Percentiles rank a stretch among this genome's conserved stretches.
Evolutionary conservation across 2,797 vertebrate genomes (phyloP).

Genomic region (Orientallactaga sibirica): DNA sequence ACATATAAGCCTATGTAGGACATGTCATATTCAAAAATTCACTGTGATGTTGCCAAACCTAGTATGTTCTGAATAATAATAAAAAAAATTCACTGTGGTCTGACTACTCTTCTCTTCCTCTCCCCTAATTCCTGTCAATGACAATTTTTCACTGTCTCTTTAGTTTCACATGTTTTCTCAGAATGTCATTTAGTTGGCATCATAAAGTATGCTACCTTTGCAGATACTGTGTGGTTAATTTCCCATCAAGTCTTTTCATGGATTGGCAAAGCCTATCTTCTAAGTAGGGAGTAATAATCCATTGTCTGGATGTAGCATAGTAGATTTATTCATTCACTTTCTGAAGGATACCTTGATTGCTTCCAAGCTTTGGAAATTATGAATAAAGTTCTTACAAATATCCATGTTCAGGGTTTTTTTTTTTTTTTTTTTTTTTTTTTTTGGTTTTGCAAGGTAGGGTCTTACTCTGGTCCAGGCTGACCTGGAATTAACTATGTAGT

Average conservation of each 20-base stretch:
- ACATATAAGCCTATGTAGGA: too few relatives aligned
- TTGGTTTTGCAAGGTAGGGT: too few relatives aligned
- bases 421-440: too few relatives aligned
- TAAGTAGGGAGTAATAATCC: neutral
- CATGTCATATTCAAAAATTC: neutral
- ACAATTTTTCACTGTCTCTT: neutral
- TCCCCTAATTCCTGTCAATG: neutral
- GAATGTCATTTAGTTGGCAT: conserved; percentile 4
- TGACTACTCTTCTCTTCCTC: neutral
- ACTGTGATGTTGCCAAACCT: too few relatives aligned
- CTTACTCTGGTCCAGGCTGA: too few relatives aligned
- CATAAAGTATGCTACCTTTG: neutral
- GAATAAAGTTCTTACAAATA: neutral
- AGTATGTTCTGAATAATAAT: too few relatives aligned
- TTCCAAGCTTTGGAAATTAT: neutral
- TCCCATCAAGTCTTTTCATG: neutral
- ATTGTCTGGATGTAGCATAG: neutral
- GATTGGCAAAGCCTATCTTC: neutral
- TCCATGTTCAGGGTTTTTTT: neutral
- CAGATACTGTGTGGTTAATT: neutral
- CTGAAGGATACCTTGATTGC: neutral
- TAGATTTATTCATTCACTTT: neutral
- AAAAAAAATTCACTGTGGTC: neutral
- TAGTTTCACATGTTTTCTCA: neutral
- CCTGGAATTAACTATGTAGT: too few relatives aligned